Percentiles rank a stretch among this genome's conserved stretches.
Conservation (phyloP, 2,797 vertebrate species). For the Hippopotamyrus pictus region DNA sequence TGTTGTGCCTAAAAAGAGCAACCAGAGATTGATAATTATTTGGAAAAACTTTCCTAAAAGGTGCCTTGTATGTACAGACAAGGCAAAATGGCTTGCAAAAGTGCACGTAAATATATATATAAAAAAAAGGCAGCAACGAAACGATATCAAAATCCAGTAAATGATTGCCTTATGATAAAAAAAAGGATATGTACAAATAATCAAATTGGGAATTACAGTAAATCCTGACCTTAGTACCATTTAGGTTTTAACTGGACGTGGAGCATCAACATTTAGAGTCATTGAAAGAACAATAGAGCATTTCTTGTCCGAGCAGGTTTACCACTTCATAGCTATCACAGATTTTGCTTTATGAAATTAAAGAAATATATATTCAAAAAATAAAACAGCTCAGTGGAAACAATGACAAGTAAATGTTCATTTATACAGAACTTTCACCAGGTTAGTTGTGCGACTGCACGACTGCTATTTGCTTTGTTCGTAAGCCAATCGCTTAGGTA, state of each 20-base stretch:
- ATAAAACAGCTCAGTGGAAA: slow-evolving; percentile 54
- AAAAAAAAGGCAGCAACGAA: slow-evolving; percentile 58
- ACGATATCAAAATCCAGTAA: slow-evolving; percentile 31
- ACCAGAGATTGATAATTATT: slow-evolving; percentile 47
- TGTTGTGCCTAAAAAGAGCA: slow-evolving; percentile 53
- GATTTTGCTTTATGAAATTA: slow-evolving; percentile 27
- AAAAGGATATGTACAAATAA: slow-evolving; percentile 28
- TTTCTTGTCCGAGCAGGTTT: slow-evolving; percentile 28
- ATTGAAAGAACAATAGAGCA: slow-evolving; percentile 36
- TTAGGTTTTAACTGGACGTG: slow-evolving; percentile 35
- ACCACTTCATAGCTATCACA: slow-evolving; percentile 51
- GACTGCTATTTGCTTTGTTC: slow-evolving; percentile 29
- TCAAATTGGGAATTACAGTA: slow-evolving; percentile 32
- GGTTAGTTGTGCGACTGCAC: slow-evolving; percentile 27
- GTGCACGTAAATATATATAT: slow-evolving; percentile 28
- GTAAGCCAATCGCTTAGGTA: background rate
- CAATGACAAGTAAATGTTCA: slow-evolving; percentile 26
- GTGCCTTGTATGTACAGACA: slow-evolving; percentile 27
- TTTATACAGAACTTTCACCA: slow-evolving; percentile 2
- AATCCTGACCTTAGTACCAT: slow-evolving; percentile 51
- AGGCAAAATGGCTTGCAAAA: slow-evolving; percentile 10
- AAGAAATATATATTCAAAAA: slow-evolving; percentile 14
- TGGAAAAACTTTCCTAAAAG: slow-evolving; percentile 33
- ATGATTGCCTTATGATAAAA: slow-evolving; percentile 31
- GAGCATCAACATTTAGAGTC: slow-evolving; percentile 19